Base-by-base conservation (phyloP, 2,888 invertebrate species). In the Camptogramma bilineatum region DNA sequence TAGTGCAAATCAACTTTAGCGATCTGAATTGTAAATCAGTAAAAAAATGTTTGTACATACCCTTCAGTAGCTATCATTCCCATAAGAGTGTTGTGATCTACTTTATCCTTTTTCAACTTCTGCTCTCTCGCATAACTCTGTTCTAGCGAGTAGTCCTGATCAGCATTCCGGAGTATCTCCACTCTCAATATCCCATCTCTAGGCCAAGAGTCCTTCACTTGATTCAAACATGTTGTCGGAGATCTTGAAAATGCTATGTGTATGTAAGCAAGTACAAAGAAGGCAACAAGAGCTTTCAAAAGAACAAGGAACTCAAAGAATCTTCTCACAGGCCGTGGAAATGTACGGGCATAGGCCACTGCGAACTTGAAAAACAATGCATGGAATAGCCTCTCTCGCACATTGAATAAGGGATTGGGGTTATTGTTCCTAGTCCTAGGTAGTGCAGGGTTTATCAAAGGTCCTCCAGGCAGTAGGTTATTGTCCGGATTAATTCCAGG, bases 341-440 rank as follows among this genome's bases (percentile, higher is more conserved):
- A 97, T 59, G 97, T 96, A 78, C 97, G 94, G 47, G 98, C 98
- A 91, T 99, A 99, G 18, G 97, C 96, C 77, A 99, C 91, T 2
- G 99, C 97, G 74, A 97, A 96, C 85, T 98, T 96, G 84, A 98
- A 96, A 89, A 99, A 99, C 74, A 99, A 94, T 13, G 98, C 98
- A 91, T 99, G 98, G 86, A 99, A 99, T 59, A 99, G 92, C 73
- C 98, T 94, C 85, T 99, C 98, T 77, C 99, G 94, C 64, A 98
- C 97, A 89, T 96, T 97, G 79, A 97, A 95, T 69, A 97, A 86
- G 44, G 97, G 96, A 82, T 97, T 97, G 86, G 96, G 95, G 84
- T 95, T 94, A 75, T 94, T 94, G 75, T 94, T 94, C 70, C 91
- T 90, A 76, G 93, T 91, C 70, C 94, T 87, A 68, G 94, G 93